These are phyloP conservation scores for Sarcophaga subvicina DNA, from an alignment of 2,888 invertebrate species.

Conservation along the genomic window DNA sequence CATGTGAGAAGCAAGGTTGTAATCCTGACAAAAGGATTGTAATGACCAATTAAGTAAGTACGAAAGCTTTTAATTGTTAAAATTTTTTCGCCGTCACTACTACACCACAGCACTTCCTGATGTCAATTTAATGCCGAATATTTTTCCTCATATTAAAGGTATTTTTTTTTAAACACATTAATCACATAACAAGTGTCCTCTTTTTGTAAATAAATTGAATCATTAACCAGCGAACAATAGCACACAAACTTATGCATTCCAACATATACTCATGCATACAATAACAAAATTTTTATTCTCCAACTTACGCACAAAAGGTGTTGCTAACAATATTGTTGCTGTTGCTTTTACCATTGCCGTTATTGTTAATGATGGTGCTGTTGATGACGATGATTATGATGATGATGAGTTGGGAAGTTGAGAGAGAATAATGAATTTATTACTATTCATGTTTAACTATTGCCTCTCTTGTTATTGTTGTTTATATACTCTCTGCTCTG, in stretches of 20 bases:
- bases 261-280: background rate
- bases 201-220: no score
- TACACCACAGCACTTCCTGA: no score
- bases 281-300: background rate
- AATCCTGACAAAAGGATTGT: no score
- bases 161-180: no score
- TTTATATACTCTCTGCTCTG: constrained; percentile 10
- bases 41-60: no score
- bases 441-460: constrained; percentile 58
- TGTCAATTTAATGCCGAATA: no score
- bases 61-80: no score
- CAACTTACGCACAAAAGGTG: constrained; percentile 5
- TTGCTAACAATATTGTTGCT: constrained; percentile 29
- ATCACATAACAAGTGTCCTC: no score
- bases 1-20: no score
- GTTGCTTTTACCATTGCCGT: constrained; percentile 1
- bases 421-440: constrained; percentile 54
- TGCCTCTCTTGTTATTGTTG: constrained; percentile 26
- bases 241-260: background rate
- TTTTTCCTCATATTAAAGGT: no score
- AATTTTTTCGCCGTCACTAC: no score
- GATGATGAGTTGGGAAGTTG: constrained; percentile 27
- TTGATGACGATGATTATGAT: background rate
- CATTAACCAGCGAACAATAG: background rate
- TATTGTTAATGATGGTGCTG: constrained; percentile 3